Evolutionary conservation across 1,140 invertebrate species (phyloP), one percentile per base, ranked within the genome.

Genomic region (Galleria mellonella): DNA sequence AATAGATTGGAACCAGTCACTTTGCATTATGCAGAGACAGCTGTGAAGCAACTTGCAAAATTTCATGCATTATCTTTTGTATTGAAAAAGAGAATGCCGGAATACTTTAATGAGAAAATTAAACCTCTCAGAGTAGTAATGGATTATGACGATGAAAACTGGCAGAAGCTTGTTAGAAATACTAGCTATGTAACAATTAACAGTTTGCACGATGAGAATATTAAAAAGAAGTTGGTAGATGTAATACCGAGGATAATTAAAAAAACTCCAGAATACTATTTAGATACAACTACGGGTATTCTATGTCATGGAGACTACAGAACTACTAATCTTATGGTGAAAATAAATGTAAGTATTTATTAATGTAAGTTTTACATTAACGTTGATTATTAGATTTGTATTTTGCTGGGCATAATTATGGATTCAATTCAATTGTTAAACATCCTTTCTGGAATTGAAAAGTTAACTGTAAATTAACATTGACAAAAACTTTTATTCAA

Each of bases 21-120:
- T 11, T 29, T 61, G 9, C 51, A 69, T 30, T 75, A 64, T 49
- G 64, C 63, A 4, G 52, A 74, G 41, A 45, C 55, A 0, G 48
- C 44, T 5, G 31, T 62, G 2, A 31, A 59, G 43, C 17, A 61
- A 35, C 37, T 66, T 7, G 60, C 62, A 3, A 76, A 60, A 52
- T 68, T 83, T 32, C 78, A 83, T 43, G 56, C 47, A 0, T 29
- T 83, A n/a, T 68, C 73, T 4, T 76, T 70, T 30, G 68, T 63
- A 9, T 32, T 78, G 17, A 43, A 74, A 41, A 57, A 53, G 8
- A 59, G 35, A 45, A 50, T 33, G 12, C 65, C 65, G 0, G 49
- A 61, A 17, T 83, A 66, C 50, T 83, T 64, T 37, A 44, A 75
- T 2, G 33, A 31, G 1, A 66, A 69, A 30, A 52, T 79, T 11